Evolutionary conservation across 2,888 invertebrate genomes (phyloP), one percentile per base, ranked within the genome.

Genomic region (Empis stercorea): DNA sequence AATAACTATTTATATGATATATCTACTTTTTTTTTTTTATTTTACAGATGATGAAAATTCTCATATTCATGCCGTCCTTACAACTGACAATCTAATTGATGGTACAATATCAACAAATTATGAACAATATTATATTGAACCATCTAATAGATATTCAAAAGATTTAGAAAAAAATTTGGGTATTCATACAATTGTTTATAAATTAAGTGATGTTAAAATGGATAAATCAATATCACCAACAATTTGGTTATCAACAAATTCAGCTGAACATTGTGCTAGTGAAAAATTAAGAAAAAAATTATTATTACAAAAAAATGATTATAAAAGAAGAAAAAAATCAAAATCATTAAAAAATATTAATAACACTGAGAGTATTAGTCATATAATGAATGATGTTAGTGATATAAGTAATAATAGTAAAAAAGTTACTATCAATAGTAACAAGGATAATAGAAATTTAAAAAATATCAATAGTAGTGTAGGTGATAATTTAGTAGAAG

Each of bases 81-180:
- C 91, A 51, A 76, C 78, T 49, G 85, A 89, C 51, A 93, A 93
- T 48, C 75, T 89, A 49, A 87, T 94, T 68, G 93, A 94, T 64
- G 94, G 93, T 46, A 85, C 85, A 47, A 83, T 94, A 61, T 76
- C 79, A 66, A 85, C 87, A 45, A 72, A 74, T 48, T 73, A 78
- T 45, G 87, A 87, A 60, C 85, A 88, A 59, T 88, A 81, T 70
- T 89, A 87, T 68, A 77, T 93, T 56, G 92, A 93, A 67, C 59
- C 67, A 52, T 61, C 66, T 52, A 59, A 63, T 51, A 57, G 67
- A 59, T 62, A 71, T 64, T 61, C 72, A 59, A 72, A 76, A 56
- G 70, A 73, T 53, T 70, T 75, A 57, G 70, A 71, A 27, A 58
- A 59, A 13, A 66, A 72, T 53, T 58, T 61, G 51, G 69, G 70